phyloP scores from a whole-genome alignment of 2,888 invertebrate species.

The Tipula confusa region DNA sequence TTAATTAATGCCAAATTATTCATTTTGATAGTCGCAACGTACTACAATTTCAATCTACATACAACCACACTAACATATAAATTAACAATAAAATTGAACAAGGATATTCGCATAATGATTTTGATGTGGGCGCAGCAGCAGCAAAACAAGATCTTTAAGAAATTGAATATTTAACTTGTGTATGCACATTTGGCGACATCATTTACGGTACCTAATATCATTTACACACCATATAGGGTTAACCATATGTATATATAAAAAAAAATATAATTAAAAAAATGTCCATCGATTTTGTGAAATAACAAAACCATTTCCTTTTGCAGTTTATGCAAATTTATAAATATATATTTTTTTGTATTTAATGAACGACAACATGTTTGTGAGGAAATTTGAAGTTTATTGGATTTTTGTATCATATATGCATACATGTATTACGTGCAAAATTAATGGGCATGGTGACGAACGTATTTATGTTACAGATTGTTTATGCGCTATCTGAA shows the following conservation, averaged over 20 bases:
- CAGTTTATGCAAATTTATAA: not conserved
- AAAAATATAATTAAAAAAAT: not conserved
- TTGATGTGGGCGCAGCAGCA: not conserved
- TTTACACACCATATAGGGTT: not conserved
- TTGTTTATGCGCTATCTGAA: too few species aligned
- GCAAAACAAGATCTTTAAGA: slow-evolving; percentile 6
- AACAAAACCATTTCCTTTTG: not conserved
- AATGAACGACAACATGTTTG: not conserved
- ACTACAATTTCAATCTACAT: not conserved
- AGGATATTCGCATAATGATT: slow-evolving; percentile 25
- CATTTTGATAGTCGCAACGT: not conserved
- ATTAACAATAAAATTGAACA: slow-evolving; percentile 12
- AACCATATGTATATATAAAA: not conserved
- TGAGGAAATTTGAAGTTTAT: not conserved
- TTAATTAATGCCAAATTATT: slow-evolving; percentile 3
- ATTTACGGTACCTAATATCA: not conserved
- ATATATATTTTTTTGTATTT: not conserved
- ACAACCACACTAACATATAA: not conserved
- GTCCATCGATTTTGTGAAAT: not conserved
- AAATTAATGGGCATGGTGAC: not conserved
- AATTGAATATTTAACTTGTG: not conserved
- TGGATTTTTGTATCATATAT: not conserved
- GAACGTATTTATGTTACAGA: not conserved
- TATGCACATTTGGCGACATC: not conserved
- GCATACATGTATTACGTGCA: not conserved